phyloP scores from a whole-genome alignment of 2,797 vertebrate genomes.

The Picus viridis region DNA sequence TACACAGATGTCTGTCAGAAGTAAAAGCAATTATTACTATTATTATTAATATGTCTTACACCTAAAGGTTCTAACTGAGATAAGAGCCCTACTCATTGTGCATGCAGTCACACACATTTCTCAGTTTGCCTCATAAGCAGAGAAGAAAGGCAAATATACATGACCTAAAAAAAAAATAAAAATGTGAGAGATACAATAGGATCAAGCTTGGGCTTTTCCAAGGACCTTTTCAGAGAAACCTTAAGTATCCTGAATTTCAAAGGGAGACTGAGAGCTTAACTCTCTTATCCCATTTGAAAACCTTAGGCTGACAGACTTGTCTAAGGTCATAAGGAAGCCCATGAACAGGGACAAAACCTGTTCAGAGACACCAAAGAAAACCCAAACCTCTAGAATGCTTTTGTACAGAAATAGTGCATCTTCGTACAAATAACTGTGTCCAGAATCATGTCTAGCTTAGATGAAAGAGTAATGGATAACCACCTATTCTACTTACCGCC shows the following conservation, averaged over 20 bases:
- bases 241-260: constrained; percentile 15
- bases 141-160: not conserved
- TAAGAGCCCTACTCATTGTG: not conserved
- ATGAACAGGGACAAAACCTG: not conserved
- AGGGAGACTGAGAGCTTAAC: not conserved
- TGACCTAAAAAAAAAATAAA: not conserved
- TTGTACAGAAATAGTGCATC: not conserved
- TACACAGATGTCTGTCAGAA: not conserved
- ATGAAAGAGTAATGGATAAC: constrained; percentile 22
- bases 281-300: not conserved
- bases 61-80: not conserved
- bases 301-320: not conserved
- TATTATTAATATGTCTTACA: not conserved
- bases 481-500: constrained; percentile 47
- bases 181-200: accelerated
- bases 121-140: not conserved
- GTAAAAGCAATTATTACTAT: not conserved
- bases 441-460: constrained; percentile 26
- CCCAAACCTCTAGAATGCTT: not conserved
- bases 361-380: not conserved
- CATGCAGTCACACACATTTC: not conserved
- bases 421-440: constrained; percentile 12
- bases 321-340: accelerated
- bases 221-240: not conserved
- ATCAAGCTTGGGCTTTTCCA: not conserved